A percentile compares a stretch with the other conserved stretches of the same genome.
These are phyloP conservation scores for Ectemnius continuus DNA, from an alignment of 2,888 invertebrate genomes.

Conservation along the genomic window DNA sequence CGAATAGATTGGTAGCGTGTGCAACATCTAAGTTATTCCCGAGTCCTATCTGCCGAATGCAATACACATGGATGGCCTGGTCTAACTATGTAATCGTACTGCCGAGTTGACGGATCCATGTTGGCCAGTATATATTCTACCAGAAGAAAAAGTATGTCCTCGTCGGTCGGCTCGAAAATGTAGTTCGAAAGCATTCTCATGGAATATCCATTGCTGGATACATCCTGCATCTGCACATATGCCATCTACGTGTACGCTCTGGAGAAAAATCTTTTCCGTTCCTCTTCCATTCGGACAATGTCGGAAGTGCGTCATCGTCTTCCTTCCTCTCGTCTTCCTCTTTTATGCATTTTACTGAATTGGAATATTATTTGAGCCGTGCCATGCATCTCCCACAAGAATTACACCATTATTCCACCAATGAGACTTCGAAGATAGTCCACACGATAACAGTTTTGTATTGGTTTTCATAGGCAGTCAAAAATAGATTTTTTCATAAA, in stretches of 20 bases:
- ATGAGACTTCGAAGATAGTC: constrained; percentile 6
- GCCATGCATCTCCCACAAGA: constrained; percentile 23
- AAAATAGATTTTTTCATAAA: background rate
- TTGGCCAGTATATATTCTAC: too few species aligned
- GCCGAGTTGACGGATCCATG: background rate
- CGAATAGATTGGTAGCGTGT: background rate
- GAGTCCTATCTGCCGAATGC: background rate
- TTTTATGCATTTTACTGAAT: constrained; percentile 41
- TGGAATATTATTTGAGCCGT: constrained; percentile 28
- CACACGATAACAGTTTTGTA: background rate
- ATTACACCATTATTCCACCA: constrained; percentile 8
- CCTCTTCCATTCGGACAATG: constrained; percentile 34
- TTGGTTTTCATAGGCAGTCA: background rate
- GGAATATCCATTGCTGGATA: constrained; percentile 22
- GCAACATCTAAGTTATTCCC: background rate
- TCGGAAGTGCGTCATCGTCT: constrained; percentile 31
- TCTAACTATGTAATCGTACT: background rate
- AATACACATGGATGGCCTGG: background rate
- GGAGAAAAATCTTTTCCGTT: constrained; percentile 39
- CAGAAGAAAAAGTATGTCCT: too few species aligned
- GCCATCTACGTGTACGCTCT: background rate
- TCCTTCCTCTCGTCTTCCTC: background rate
- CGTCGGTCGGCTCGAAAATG: background rate
- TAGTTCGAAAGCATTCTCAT: constrained; percentile 33
- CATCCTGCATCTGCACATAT: too few species aligned